Base-by-base conservation (phyloP, 2,888 invertebrate species). In the Lamproptera curius region DNA sequence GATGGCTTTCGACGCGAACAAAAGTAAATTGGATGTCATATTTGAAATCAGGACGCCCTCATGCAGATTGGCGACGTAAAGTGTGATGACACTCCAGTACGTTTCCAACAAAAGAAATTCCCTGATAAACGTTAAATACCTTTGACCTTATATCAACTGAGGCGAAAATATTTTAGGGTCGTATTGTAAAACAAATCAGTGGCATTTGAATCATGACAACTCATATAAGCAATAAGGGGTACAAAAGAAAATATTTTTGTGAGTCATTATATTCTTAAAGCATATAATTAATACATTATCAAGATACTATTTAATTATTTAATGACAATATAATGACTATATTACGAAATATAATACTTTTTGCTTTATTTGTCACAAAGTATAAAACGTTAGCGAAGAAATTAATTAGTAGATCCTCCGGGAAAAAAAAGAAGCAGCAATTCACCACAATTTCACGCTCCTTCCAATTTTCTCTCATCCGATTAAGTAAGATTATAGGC, bases 401-500 rank as follows among this genome's bases (percentile, higher is more conserved):
- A 46, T 46, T 42, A 47, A 47, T 47, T 37, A 47, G 37, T 31
- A 36, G 20, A 37, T 31, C 11, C 14, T 37, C 28, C 31, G 20
- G n/a, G 9, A 28, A 8, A 28, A 31, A 31, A 11, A 31, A n/a
- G 11, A 2, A 31, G 11, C 36, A 37, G 20, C 11, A 31, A 33
- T 47, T 42, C 11, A 16, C 10, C 15, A 20, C 45, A 39, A 46
- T 46, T 42, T 33, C 20, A 15, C 31, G 42, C 36, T 33, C 31
- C 36, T 37, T 20, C 36, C 36, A 37, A 37, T 42, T 31, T 42
- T 36, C 33, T 17, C 42, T 37, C 28, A 47, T 47, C 42, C 41
- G 41, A 47, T 42, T 47, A 47, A 47, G 15, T 42, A 26, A 40
- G 40, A 35, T 40, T 40, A 40, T 46, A 28, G 28, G 36, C 16